Evolutionary conservation across 2,113 vertebrate species (phyloP).

Genomic region (Circaetus gallicus): DNA sequence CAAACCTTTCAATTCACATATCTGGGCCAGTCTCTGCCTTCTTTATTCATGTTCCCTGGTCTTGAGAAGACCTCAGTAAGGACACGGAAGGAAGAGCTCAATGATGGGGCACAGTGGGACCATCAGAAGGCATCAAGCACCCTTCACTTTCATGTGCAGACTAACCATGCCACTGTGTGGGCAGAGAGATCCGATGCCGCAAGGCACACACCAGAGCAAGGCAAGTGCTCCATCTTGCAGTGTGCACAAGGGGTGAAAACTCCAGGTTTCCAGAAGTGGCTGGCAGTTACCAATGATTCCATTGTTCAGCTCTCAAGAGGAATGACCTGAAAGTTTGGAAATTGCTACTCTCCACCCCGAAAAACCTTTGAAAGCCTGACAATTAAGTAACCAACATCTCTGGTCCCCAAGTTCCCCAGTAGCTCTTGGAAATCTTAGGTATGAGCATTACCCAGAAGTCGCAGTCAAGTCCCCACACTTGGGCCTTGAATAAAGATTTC

Average conservation of each 20-base stretch:
- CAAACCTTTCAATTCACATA: neutral
- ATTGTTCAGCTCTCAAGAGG: neutral
- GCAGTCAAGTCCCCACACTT: neutral
- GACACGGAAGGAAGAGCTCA: neutral
- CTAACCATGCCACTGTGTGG: neutral
- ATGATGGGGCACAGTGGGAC: neutral
- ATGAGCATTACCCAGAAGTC: neutral
- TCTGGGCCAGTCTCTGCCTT: neutral
- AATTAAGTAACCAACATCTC: neutral
- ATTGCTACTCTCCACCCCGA: neutral
- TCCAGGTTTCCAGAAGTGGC: neutral
- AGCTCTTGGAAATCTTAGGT: neutral
- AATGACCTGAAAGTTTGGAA: neutral
- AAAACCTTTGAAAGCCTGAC: neutral
- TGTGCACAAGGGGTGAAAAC: neutral
- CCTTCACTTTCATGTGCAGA: neutral
- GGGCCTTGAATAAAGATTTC: neutral
- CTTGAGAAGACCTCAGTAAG: neutral
- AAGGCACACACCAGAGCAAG: fast-evolving
- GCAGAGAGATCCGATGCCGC: neutral
- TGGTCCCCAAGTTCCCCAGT: neutral
- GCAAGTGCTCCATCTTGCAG: fast-evolving
- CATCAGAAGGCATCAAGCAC: neutral
- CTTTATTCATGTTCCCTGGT: neutral
- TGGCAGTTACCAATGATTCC: neutral